Conservation (phyloP, 64 coral and sea anemone genomes). For the Catalaphyllia jardinei region DNA sequence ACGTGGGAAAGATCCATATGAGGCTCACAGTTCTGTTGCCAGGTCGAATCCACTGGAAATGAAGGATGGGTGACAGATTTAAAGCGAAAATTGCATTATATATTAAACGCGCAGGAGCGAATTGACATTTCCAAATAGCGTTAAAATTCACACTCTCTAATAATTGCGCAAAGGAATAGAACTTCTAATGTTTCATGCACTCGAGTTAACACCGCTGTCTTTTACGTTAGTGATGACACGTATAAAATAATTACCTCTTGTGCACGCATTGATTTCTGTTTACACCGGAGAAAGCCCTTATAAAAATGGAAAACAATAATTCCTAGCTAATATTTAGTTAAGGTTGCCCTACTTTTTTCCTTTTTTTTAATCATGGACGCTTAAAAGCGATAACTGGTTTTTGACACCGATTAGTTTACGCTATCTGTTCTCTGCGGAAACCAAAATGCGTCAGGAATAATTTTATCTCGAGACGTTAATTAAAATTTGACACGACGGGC, state of each 20-base stretch:
- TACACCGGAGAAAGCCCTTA: background rate
- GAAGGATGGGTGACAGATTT: background rate
- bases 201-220: background rate
- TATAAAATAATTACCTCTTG: background rate
- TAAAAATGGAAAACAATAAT: background rate
- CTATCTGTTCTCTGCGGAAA: conserved; percentile 1
- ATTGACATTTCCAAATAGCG: background rate
- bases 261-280: background rate
- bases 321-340: conserved; percentile 6
- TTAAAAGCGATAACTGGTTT: background rate
- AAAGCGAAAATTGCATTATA: background rate
- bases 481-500: background rate
- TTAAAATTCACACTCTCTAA: background rate
- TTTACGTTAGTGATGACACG: conserved; percentile 20
- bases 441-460: conserved; percentile 5
- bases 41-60: background rate
- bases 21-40: background rate
- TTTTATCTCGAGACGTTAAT: conserved; percentile 16
- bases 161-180: background rate
- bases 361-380: background rate
- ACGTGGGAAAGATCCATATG: background rate
- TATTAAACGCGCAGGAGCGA: background rate
- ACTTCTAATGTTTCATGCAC: background rate
- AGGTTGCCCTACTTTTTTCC: background rate
- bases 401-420: background rate